phyloP scores from a whole-genome alignment of 2,113 vertebrate species.

The Myrmecophaga tridactyla region DNA sequence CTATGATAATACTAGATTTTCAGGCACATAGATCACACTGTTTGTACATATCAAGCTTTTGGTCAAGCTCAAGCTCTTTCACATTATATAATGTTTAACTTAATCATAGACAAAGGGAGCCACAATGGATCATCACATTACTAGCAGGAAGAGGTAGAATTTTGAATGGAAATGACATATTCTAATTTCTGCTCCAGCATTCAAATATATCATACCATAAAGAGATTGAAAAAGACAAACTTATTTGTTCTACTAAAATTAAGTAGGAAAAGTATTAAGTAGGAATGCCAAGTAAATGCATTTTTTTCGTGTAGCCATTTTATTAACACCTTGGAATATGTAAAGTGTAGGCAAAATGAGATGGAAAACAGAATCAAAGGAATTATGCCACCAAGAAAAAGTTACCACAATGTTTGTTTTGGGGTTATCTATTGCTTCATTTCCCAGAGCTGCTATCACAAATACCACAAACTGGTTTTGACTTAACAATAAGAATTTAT shows the following conservation, averaged over 20 bases:
- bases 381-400: background rate
- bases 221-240: background rate
- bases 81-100: background rate
- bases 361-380: constrained; percentile 11
- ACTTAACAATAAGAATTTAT: no score
- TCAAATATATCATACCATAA: background rate
- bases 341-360: background rate
- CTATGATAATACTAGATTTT: background rate
- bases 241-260: background rate
- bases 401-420: background rate
- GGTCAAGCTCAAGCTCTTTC: background rate
- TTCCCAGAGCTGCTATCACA: no score
- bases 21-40: background rate
- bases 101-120: background rate
- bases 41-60: background rate
- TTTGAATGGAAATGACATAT: background rate
- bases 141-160: background rate
- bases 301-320: background rate
- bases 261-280: background rate
- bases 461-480: no score
- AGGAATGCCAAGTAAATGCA: background rate
- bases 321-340: background rate
- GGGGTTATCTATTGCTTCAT: background rate
- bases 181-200: background rate
- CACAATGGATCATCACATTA: background rate